Percentiles rank a stretch among this genome's conserved stretches.
These are phyloP conservation scores for Gopherus evgoodei DNA, from an alignment of 2,113 vertebrate genomes.

Conservation along the genomic window DNA sequence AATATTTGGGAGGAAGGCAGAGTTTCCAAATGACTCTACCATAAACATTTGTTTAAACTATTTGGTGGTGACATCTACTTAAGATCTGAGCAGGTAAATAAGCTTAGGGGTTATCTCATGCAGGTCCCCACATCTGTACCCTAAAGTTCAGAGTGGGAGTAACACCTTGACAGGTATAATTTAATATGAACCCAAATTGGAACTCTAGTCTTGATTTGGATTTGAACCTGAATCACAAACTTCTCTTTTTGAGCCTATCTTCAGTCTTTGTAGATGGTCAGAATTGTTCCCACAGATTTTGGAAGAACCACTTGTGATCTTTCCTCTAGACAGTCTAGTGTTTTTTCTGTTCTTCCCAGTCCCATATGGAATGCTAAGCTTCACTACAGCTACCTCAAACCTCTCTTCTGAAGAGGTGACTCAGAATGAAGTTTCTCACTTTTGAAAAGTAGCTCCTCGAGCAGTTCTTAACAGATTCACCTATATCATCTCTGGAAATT, in stretches of 20 bases:
- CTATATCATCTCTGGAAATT: background rate
- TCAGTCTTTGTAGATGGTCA: background rate
- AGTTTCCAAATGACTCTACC: no score
- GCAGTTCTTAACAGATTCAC: background rate
- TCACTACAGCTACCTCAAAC: background rate
- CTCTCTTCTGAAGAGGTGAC: background rate
- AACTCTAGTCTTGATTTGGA: background rate
- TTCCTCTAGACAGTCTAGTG: background rate
- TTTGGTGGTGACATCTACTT: no score
- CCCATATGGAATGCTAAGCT: accelerated
- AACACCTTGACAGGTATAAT: background rate
- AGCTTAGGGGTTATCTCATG: no score
- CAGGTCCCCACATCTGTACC: no score
- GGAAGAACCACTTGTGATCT: background rate
- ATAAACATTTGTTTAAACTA: no score
- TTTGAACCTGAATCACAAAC: background rate
- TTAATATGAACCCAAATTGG: background rate
- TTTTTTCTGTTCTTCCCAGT: background rate
- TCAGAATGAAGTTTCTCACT: background rate
- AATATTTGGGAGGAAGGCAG: no score
- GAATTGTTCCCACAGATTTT: accelerated
- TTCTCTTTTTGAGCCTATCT: background rate
- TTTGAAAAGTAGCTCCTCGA: background rate
- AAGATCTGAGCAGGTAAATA: no score
- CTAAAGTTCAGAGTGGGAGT: no score